Conservation (phyloP, 2,888 invertebrate genomes). For the Cephonodes hylas region DNA sequence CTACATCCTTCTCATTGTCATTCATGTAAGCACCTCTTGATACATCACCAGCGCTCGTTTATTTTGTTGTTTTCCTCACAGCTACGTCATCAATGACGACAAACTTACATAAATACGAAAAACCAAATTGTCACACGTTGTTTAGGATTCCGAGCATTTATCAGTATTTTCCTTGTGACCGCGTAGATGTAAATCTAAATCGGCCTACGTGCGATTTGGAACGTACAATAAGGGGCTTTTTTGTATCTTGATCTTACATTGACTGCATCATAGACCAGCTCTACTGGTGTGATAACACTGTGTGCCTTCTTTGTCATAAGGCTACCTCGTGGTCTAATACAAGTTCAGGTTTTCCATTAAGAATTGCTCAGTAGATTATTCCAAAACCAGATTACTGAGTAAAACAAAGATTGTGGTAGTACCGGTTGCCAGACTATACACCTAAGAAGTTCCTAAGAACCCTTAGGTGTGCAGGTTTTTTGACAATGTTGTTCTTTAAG, state of each 20-base stretch:
- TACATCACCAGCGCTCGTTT: background rate
- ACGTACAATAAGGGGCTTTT: background rate
- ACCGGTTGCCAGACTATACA: no score
- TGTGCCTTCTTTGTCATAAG: no score
- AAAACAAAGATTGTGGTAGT: no score
- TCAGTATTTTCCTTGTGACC: background rate
- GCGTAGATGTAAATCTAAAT: background rate
- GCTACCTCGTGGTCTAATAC: no score
- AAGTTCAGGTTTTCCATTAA: no score
- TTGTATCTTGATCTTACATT: background rate
- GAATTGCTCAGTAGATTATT: no score
- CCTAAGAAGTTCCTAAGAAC: no score
- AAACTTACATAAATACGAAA: background rate
- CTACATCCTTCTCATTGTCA: background rate
- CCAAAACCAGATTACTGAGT: no score
- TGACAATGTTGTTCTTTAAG: no score
- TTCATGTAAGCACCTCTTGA: background rate
- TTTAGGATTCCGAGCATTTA: constrained; percentile 6
- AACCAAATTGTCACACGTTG: background rate
- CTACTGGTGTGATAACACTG: background rate
- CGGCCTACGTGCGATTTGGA: background rate
- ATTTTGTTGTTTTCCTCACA: background rate
- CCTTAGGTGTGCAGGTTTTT: no score
- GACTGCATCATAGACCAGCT: background rate
- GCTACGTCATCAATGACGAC: constrained; percentile 1